Evolutionary conservation across 2,113 vertebrate genomes (phyloP).

Genomic region (Microtus montanus): DNA sequence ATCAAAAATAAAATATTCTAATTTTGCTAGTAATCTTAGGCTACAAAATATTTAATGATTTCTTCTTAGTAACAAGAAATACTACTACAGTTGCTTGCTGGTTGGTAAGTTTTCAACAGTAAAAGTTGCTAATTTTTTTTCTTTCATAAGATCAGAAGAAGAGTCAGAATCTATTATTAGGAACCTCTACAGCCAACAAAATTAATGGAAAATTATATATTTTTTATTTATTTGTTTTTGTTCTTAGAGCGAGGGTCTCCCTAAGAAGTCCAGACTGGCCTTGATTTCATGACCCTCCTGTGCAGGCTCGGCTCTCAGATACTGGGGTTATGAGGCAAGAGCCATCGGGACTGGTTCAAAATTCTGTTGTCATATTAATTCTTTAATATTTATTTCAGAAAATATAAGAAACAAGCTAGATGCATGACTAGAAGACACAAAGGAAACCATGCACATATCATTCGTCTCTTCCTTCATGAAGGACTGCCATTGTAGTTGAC

Average conservation of each 20-base stretch:
- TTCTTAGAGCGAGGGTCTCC: background rate
- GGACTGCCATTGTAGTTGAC: background rate
- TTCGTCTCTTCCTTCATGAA: background rate
- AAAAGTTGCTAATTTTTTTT: background rate
- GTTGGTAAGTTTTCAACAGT: background rate
- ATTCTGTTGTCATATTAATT: conserved; percentile 19
- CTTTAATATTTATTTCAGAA: conserved; percentile 20
- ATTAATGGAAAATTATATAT: background rate
- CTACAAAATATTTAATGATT: conserved; percentile 24
- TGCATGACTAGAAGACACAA: background rate
- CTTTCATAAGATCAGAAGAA: background rate
- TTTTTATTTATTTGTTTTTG: background rate
- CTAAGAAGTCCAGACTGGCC: background rate
- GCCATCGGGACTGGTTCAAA: background rate
- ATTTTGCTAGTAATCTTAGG: background rate
- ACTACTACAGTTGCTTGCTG: background rate
- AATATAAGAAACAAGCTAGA: background rate
- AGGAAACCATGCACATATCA: background rate
- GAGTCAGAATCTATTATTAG: conserved; percentile 31
- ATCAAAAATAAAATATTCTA: no score
- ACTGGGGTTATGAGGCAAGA: background rate
- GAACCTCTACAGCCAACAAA: background rate
- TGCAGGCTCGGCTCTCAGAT: background rate
- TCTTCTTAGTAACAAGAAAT: conserved; percentile 19
- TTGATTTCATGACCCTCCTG: background rate